Evolutionary conservation across 1,140 invertebrate genomes (phyloP).

Genomic region (Homalodisca vitripennis): DNA sequence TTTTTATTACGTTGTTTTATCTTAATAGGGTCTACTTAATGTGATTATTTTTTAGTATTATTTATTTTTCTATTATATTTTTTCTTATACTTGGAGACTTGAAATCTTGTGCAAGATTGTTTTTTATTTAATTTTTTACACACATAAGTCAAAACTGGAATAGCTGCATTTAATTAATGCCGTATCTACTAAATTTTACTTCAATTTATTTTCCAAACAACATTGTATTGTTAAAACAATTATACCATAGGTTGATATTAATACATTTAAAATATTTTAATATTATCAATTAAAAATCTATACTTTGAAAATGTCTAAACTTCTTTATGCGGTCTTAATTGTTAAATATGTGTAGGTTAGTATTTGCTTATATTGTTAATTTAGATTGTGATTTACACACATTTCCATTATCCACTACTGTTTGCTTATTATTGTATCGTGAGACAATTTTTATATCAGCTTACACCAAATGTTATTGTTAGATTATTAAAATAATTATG

Average conservation of each 20-base stretch:
- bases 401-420: neutral
- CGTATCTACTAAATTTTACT: too few species aligned
- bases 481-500: constrained; percentile 1
- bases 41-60: neutral
- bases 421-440: neutral
- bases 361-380: neutral
- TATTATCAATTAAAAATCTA: neutral
- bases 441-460: constrained; percentile 20
- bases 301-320: neutral
- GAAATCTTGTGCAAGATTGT: neutral
- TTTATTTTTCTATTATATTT: neutral
- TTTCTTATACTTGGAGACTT: neutral
- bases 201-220: too few species aligned
- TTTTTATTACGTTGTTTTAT: neutral
- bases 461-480: constrained; percentile 19
- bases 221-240: too few species aligned
- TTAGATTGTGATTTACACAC: neutral
- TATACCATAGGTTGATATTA: neutral
- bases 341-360: neutral
- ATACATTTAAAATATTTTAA: neutral
- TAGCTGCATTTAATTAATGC: too few species aligned
- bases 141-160: too few species aligned
- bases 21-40: neutral
- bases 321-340: neutral
- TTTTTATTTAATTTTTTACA: too few species aligned